These are phyloP conservation scores for Eledona agricola DNA, from an alignment of 2,888 invertebrate genomes.

Conservation along the genomic window DNA sequence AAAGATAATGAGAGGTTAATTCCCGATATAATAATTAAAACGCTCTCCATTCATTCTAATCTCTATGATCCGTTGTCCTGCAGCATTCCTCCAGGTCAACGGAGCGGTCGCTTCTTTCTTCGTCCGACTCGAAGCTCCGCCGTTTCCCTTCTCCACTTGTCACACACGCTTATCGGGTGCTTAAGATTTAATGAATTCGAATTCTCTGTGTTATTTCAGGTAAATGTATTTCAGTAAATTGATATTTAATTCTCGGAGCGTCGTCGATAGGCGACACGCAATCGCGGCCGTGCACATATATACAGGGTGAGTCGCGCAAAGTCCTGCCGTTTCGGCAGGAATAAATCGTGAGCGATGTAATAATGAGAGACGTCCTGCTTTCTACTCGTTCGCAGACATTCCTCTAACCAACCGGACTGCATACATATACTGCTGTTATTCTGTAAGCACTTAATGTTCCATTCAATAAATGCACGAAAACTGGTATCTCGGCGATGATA, in stretches of 20 bases:
- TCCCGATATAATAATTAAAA: constrained; percentile 39
- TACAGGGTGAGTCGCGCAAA: constrained; percentile 10
- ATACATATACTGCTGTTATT: constrained; percentile 44
- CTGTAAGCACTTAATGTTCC: constrained; percentile 56
- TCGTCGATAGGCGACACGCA: constrained; percentile 51
- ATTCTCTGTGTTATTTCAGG: constrained; percentile 53
- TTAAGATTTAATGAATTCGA: constrained; percentile 57
- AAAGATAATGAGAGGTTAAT: constrained; percentile 35
- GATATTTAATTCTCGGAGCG: constrained; percentile 54
- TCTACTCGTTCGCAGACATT: constrained; percentile 49
- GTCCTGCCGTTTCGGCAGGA: constrained; percentile 1
- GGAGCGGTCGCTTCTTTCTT: constrained; percentile 49
- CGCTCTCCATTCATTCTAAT: constrained; percentile 42
- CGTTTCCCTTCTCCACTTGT: constrained; percentile 49
- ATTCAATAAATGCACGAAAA: constrained; percentile 61
- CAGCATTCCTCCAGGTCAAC: constrained; percentile 56
- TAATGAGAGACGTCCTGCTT: constrained; percentile 44
- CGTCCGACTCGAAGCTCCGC: constrained; percentile 42
- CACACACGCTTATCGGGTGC: constrained; percentile 54
- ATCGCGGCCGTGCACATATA: constrained; percentile 2
- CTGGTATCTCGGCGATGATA: constrained; percentile 57
- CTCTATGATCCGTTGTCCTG: constrained; percentile 49
- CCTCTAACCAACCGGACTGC: constrained; percentile 40
- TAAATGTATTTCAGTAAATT: constrained; percentile 56
- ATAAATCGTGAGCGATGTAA: no score